A percentile compares a stretch with the other conserved stretches of the same genome.
These are phyloP conservation scores for Ariolimax columbianus DNA, from an alignment of 2,888 invertebrate species.

Conservation along the genomic window DNA sequence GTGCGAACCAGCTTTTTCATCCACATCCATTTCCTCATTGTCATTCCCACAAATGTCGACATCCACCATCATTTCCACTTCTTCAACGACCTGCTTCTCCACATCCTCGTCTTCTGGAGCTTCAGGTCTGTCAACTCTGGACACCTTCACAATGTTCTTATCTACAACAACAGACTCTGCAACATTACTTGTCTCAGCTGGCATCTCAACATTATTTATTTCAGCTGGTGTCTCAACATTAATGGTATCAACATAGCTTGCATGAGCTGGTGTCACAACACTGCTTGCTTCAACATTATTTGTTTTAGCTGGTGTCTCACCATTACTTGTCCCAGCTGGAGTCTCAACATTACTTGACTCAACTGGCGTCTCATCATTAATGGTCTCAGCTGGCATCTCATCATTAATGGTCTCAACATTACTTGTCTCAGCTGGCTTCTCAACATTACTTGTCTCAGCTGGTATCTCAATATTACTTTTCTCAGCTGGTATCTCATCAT, in stretches of 20 bases:
- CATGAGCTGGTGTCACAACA: background rate
- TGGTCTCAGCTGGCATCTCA: background rate
- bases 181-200: background rate
- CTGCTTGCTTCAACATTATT: background rate
- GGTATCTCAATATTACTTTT: background rate
- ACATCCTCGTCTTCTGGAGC: background rate
- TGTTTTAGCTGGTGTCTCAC: background rate
- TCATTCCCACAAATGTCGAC: background rate
- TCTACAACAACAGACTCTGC: background rate
- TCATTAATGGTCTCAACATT: background rate
- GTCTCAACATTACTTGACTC: background rate
- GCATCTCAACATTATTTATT: background rate
- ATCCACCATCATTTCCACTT: slow-evolving; percentile 1
- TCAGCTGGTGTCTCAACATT: background rate
- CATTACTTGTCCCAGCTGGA: background rate
- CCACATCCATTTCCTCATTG: slow-evolving; percentile 4
- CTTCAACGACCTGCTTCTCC: background rate
- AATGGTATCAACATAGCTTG: background rate
- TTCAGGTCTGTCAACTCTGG: background rate
- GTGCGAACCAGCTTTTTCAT: background rate
- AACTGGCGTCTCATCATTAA: background rate
- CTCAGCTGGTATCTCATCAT: background rate
- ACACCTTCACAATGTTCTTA: background rate
- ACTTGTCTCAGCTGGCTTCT: background rate
- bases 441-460: background rate